phyloP scores from a whole-genome alignment of 2,888 invertebrate species.

The Phania funesta region DNA sequence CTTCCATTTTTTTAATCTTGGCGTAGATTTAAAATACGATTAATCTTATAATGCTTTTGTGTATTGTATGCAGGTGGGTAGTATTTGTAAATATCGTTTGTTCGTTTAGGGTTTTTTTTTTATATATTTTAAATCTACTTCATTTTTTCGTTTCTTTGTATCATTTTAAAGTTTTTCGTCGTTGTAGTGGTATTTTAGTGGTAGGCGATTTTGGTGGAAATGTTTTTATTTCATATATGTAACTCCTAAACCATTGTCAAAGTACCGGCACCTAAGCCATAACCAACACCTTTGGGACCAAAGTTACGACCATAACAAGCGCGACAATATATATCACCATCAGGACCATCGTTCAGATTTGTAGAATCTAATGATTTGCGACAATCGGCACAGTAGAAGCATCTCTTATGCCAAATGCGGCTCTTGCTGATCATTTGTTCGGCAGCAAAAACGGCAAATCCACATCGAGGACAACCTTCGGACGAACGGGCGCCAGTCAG shows the following conservation, averaged over 20 bases:
- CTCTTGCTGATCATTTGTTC: conserved; percentile 98
- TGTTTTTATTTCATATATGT: conserved; percentile 35
- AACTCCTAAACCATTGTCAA: conserved; percentile 89
- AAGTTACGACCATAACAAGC: conserved; percentile 93
- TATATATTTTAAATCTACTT: conserved; percentile 60
- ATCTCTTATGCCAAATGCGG: conserved; percentile 94
- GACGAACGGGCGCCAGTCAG: conserved; percentile 88
- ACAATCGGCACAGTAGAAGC: conserved; percentile 95
- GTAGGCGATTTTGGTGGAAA: conserved; percentile 63
- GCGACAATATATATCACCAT: conserved; percentile 95
- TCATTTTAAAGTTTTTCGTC: conserved; percentile 55
- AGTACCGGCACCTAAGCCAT: conserved; percentile 94
- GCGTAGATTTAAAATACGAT: conserved; percentile 54
- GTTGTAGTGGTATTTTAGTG: conserved; percentile 63
- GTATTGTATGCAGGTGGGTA: background rate
- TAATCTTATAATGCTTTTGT: conserved; percentile 10
- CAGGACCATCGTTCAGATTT: conserved; percentile 94
- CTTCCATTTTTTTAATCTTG: conserved; percentile 62
- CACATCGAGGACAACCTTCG: conserved; percentile 92
- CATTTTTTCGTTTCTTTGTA: conserved; percentile 60
- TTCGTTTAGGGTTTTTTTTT: conserved; percentile 56
- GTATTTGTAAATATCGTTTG: conserved; percentile 42
- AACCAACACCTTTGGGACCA: conserved; percentile 94
- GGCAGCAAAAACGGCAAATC: conserved; percentile 95
- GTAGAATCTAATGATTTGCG: conserved; percentile 94